These are phyloP conservation scores for Cossypha dichroa DNA, from an alignment of 2,797 vertebrate species.

Conservation along the genomic window DNA sequence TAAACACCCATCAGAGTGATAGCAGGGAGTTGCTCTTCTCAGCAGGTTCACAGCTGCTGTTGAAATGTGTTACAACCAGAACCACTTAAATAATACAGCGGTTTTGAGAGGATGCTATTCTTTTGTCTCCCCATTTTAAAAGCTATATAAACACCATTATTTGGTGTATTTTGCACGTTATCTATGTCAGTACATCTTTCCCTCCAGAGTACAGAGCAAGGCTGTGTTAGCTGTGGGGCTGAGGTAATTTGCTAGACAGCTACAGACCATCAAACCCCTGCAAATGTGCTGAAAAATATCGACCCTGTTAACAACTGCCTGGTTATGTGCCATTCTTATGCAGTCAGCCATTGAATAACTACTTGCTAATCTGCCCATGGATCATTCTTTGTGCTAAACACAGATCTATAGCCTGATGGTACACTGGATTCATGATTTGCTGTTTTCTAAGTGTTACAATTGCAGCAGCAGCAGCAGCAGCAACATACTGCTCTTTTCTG, in stretches of 20 bases:
- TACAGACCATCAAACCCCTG: neutral
- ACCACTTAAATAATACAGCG: neutral
- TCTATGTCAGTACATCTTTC: neutral
- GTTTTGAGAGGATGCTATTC: neutral
- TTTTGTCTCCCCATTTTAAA: neutral
- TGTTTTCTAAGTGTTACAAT: neutral
- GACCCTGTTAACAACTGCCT: neutral
- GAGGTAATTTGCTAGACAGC: neutral
- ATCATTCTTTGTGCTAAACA: neutral
- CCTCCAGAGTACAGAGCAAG: neutral
- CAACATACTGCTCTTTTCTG: neutral
- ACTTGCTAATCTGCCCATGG: neutral
- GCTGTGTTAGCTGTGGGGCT: neutral
- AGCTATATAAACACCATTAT: neutral
- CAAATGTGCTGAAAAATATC: neutral
- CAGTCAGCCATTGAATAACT: neutral
- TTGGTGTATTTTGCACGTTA: neutral
- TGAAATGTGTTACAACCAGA: neutral
- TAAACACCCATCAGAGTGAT: neutral
- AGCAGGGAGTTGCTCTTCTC: neutral
- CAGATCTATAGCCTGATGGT: neutral
- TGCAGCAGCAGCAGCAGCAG: neutral
- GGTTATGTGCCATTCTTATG: neutral
- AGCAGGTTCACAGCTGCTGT: neutral
- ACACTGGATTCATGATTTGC: neutral